Evolutionary conservation across 2,113 vertebrate genomes (phyloP).

Genomic region (Candoia aspera): DNA sequence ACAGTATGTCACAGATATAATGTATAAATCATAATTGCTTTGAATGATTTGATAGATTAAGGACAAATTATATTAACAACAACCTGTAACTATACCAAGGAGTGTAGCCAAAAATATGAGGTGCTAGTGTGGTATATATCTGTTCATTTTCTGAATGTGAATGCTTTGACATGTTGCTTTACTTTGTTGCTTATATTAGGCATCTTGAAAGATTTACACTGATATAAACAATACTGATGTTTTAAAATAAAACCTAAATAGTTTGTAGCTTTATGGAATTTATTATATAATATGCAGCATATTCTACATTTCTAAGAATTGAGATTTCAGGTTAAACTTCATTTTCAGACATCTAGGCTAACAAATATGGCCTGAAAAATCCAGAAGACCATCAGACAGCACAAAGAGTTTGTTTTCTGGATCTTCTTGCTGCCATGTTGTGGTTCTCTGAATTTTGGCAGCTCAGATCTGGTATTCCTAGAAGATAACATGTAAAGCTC

Average conservation of each 20-base stretch:
- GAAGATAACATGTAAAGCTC: not conserved
- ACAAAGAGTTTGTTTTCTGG: not conserved
- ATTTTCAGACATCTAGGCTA: not conserved
- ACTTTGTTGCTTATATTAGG: not conserved
- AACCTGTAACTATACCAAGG: conserved; percentile 38
- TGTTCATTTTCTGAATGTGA: not conserved
- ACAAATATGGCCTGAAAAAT: not conserved
- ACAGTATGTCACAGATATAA: not conserved
- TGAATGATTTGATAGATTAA: conserved; percentile 23
- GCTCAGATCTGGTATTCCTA: not conserved
- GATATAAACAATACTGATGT: not conserved
- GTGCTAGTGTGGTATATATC: not conserved
- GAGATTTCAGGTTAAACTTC: not conserved
- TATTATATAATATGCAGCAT: not conserved
- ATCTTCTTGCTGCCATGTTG: not conserved
- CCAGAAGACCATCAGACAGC: not conserved
- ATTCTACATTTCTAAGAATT: not conserved
- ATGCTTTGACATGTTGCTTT: not conserved
- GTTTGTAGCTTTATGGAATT: not conserved
- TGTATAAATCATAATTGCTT: conserved; percentile 38
- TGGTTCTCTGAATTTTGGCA: not conserved
- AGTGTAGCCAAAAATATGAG: conserved; percentile 10
- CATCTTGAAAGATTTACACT: not conserved
- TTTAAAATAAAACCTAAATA: conserved; percentile 8
- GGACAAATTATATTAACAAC: conserved; percentile 35